phyloP scores from a whole-genome alignment of 2,113 vertebrate genomes.

The Spheniscus mendiculus region DNA sequence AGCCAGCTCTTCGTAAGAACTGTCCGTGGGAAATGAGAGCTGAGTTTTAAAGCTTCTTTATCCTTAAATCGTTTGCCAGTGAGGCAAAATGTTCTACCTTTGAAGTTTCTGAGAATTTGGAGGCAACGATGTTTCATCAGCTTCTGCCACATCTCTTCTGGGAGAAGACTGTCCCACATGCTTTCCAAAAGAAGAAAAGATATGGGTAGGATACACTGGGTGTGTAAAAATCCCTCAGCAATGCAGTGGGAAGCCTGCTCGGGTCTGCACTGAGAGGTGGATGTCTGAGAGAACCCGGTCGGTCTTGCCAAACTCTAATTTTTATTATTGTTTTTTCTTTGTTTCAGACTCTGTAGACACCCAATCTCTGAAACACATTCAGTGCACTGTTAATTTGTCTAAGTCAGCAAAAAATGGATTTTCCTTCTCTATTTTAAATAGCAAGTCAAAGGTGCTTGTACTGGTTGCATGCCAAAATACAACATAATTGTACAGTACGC shows the following conservation, averaged over 20 bases:
- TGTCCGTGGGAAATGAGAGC: neutral
- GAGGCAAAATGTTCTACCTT: neutral
- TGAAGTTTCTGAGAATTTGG: neutral
- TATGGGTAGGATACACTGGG: neutral
- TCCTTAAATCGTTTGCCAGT: neutral
- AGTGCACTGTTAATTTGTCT: neutral
- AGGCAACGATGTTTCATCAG: neutral
- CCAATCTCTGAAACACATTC: neutral
- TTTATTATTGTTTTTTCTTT: neutral
- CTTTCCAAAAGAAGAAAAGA: neutral
- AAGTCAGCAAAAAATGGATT: neutral
- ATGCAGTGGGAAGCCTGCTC: neutral
- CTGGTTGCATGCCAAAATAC: neutral
- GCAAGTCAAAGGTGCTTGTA: neutral
- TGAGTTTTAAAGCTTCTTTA: neutral
- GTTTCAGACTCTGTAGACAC: neutral
- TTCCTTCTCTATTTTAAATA: neutral
- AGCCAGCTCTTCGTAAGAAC: neutral
- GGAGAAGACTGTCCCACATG: neutral
- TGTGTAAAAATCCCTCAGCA: neutral
- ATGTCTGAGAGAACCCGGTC: fast-evolving
- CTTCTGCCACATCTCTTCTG: neutral
- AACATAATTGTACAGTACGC: neutral
- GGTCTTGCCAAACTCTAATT: neutral
- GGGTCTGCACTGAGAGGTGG: neutral